Percentiles rank a stretch among this genome's conserved stretches.
Conservation (phyloP, 2,113 vertebrate species). For the human (Homo sapiens) region DNA sequence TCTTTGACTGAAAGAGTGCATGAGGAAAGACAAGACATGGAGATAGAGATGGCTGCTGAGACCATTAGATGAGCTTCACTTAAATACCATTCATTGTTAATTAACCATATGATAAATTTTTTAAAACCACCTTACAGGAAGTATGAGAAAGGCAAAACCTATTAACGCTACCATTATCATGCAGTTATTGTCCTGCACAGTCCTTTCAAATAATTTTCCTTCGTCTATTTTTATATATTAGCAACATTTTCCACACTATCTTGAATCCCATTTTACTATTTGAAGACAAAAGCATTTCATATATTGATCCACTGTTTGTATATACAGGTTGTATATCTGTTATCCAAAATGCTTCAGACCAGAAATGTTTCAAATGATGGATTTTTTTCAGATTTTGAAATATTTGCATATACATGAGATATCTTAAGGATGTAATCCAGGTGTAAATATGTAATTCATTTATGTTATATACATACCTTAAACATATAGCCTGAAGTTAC, state of each 20-base stretch:
- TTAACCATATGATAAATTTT: neutral
- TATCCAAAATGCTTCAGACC: neutral
- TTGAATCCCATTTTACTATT: constrained; percentile 8
- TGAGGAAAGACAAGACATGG: neutral
- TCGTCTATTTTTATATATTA: neutral
- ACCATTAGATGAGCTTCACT: neutral
- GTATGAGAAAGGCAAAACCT: neutral
- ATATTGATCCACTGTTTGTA: neutral
- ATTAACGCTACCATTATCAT: neutral
- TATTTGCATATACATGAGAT: neutral
- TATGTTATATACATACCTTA: neutral
- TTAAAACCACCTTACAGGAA: neutral
- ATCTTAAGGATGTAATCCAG: neutral
- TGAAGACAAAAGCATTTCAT: constrained; percentile 21
- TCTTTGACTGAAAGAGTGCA: neutral
- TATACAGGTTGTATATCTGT: neutral
- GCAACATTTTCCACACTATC: constrained; percentile 7
- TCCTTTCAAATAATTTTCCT: neutral
- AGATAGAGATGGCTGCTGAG: neutral
- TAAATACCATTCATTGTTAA: neutral
- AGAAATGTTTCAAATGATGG: neutral
- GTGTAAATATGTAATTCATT: neutral
- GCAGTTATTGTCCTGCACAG: neutral
- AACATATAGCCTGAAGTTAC: neutral
- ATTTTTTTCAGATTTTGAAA: neutral